Conservation (phyloP, 2,797 vertebrate genomes). For the Champsocephalus gunnari region DNA sequence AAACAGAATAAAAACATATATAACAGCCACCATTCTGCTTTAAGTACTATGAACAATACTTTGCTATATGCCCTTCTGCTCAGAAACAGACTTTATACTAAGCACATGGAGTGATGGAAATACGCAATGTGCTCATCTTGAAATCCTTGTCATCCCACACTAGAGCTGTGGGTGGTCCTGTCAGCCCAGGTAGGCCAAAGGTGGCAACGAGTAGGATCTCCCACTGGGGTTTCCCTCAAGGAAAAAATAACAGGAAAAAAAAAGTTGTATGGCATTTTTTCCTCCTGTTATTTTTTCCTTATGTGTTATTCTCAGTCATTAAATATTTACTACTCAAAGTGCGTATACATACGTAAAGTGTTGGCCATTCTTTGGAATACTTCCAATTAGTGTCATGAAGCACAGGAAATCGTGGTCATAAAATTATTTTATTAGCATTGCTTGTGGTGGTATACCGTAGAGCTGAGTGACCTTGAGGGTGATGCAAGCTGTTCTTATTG, state of each 20-base stretch:
- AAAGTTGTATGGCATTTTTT: too few relatives aligned
- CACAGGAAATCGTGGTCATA: slow-evolving; percentile 31
- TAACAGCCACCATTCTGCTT: not conserved
- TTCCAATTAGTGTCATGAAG: slow-evolving; percentile 46
- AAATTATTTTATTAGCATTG: slow-evolving; percentile 26
- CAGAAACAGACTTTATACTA: slow-evolving; percentile 8
- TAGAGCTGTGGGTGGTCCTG: slow-evolving; percentile 65
- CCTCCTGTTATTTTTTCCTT: not conserved
- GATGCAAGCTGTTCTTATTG: slow-evolving; percentile 23
- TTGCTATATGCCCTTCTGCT: not conserved
- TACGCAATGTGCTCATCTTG: slow-evolving; percentile 36
- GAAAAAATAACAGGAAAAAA: slow-evolving; percentile 5
- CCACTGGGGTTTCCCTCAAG: slow-evolving; percentile 36
- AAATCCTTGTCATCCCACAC: slow-evolving; percentile 26
- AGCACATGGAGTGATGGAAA: slow-evolving; percentile 39
- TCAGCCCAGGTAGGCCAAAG: slow-evolving; percentile 63
- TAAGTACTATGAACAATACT: not conserved
- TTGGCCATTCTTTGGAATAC: slow-evolving; percentile 32
- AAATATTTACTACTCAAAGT: slow-evolving; percentile 12
- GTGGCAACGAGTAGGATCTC: slow-evolving; percentile 48
- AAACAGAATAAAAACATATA: not conserved
- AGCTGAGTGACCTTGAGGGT: slow-evolving; percentile 28
- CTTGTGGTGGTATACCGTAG: slow-evolving; percentile 13
- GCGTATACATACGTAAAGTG: not conserved
- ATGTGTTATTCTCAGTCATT: not conserved